Evolutionary conservation across 2,113 vertebrate genomes (phyloP).

Genomic region (Neotoma lepida): DNA sequence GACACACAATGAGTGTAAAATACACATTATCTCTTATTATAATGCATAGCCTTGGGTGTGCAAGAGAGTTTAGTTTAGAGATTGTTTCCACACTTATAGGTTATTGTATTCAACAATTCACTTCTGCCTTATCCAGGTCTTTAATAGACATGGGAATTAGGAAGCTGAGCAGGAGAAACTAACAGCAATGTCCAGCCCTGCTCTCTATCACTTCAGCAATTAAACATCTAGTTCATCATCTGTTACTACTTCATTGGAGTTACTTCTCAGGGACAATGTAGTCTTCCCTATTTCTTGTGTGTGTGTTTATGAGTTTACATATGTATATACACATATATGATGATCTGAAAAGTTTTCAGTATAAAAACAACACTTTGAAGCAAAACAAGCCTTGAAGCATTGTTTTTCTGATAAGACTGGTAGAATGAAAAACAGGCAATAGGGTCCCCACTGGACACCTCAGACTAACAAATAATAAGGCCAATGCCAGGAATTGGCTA

Average conservation of each 20-base stretch:
- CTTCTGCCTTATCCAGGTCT: constrained; percentile 9
- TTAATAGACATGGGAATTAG: background rate
- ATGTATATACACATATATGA: no score
- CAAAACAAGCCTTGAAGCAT: background rate
- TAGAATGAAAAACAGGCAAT: background rate
- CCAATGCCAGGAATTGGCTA: background rate
- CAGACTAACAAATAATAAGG: background rate
- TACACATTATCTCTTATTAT: background rate
- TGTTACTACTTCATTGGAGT: background rate
- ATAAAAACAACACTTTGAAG: background rate
- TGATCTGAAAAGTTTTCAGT: background rate
- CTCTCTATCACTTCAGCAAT: background rate
- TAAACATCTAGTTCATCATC: background rate
- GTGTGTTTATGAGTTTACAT: background rate
- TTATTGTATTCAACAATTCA: background rate
- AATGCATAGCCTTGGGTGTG: background rate
- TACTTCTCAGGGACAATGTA: background rate
- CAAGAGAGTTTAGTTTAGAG: background rate
- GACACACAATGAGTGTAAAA: background rate
- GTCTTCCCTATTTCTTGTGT: background rate
- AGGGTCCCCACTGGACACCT: no score
- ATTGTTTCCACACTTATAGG: background rate
- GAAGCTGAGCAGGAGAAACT: background rate
- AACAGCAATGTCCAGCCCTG: no score
- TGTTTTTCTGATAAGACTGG: background rate